These are phyloP conservation scores for Drosophila dives DNA, from an alignment of 2,888 invertebrate species.

Conservation along the genomic window DNA sequence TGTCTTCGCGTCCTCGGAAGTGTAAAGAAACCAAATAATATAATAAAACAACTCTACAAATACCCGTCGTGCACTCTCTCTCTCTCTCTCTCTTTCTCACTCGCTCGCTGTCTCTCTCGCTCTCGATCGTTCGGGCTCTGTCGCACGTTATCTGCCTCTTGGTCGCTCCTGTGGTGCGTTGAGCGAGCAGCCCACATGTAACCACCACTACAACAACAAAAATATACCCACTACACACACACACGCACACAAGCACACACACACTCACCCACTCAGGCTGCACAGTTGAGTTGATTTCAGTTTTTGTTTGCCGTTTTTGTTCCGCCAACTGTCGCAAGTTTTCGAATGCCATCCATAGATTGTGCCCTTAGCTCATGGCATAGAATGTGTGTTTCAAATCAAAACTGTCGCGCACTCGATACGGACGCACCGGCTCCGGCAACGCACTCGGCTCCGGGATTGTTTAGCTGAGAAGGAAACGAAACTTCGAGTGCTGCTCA, in stretches of 20 bases:
- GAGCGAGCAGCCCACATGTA: slow-evolving; percentile 51
- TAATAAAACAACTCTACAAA: slow-evolving; percentile 68
- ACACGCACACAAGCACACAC: slow-evolving; percentile 29
- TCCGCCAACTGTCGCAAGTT: slow-evolving; percentile 78
- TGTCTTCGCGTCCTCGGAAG: slow-evolving; percentile 59
- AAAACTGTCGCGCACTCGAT: slow-evolving; percentile 79
- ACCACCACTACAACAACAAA: slow-evolving; percentile 73
- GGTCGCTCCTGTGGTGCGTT: slow-evolving; percentile 37
- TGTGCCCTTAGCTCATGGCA: slow-evolving; percentile 46
- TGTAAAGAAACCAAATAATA: slow-evolving; percentile 27
- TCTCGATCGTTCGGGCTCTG: slow-evolving; percentile 12
- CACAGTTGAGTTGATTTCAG: slow-evolving; percentile 37
- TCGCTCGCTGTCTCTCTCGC: slow-evolving; percentile 22
- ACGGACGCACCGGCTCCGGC: slow-evolving; percentile 75
- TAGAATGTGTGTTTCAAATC: slow-evolving; percentile 70
- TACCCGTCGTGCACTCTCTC: slow-evolving; percentile 32
- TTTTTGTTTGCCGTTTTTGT: slow-evolving; percentile 75
- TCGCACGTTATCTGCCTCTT: slow-evolving; percentile 35
- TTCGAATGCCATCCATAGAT: slow-evolving; percentile 68
- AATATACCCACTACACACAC: slow-evolving; percentile 39
- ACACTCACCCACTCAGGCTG: slow-evolving; percentile 14
- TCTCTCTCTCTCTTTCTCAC: slow-evolving; percentile 26
- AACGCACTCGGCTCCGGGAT: slow-evolving; percentile 34
- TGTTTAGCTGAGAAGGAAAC: slow-evolving; percentile 28
- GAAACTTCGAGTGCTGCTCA: slow-evolving; percentile 25